Base-by-base conservation (phyloP, 2,888 invertebrate species). In the Lycia hirtaria region DNA sequence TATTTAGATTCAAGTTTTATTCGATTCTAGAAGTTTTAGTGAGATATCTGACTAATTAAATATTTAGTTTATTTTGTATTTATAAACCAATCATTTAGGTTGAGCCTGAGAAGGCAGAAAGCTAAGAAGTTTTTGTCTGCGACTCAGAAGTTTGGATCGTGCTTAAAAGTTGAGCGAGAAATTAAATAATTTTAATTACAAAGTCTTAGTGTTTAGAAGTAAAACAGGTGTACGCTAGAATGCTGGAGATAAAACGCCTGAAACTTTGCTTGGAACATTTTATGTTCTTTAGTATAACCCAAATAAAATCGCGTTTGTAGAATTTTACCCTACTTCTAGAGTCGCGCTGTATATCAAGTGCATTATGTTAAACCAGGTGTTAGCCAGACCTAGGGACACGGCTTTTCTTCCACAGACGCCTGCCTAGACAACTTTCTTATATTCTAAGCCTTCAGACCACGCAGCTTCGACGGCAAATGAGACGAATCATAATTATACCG, bases 31-130 rank as follows among this genome's bases (percentile, higher is more conserved):
- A 30, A 41, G 37, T 52, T 53, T 44, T 7, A 14, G n/a, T 35
- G n/a, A 38, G 15, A 47, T 30, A 20, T 51, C 22, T 35, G 19
- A 57, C 17, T 52, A 4, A 50, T 50, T 56, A 56, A 45, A 44
- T 12, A 45, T 37, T 15, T 17, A 19, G 20, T 30, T 56, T 51
- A 40, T 38, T 50, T 37, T 50, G 44, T 44, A 37, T 43, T 49
- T 49, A 37, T n/a, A 49, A 49, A 28, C 44, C 17, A 49, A 56
- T 43, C 17, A 37, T 22, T 49, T 17, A 24, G 12, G 28, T 15
- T 35, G 6, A 43, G n/a, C 15, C 10, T 28, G n/a, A 45, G 33
- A 49, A 49, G 35, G 24, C 28, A 28, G 41, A 41, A 41, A 28
- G 41, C 17, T 14, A 20, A 43, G 4, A 41, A 51, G 41, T 44